Evolutionary conservation across 2,888 invertebrate genomes (phyloP).

Genomic region (Neria commutata): DNA sequence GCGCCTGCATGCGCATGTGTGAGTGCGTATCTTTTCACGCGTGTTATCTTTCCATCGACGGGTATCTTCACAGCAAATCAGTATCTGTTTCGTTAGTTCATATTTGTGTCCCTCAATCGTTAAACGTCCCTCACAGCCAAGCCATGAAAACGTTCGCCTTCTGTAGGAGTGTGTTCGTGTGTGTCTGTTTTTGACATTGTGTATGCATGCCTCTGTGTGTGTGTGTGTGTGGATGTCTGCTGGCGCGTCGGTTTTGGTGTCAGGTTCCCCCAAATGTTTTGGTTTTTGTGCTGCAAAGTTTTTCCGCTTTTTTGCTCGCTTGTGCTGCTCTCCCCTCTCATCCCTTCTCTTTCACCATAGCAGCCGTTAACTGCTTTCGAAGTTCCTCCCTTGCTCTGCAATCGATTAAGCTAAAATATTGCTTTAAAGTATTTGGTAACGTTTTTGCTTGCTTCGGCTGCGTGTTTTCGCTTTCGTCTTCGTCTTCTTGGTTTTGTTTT

Average conservation of each 20-base stretch:
- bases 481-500: not conserved
- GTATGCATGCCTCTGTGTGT: not conserved
- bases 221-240: not conserved
- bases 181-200: too few relatives aligned
- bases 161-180: too few relatives aligned
- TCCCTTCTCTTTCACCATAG: too few relatives aligned
- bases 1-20: not conserved
- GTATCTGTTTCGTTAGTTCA: not conserved
- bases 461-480: not conserved
- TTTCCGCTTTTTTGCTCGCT: not conserved
- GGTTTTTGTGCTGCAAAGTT: not conserved
- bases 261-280: not conserved
- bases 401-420: slow-evolving; percentile 1
- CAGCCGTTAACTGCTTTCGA: too few relatives aligned
- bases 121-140: too few relatives aligned
- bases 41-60: not conserved
- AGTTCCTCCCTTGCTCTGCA: too few relatives aligned
- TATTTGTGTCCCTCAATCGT: too few relatives aligned
- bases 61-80: too few relatives aligned
- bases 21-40: not conserved
- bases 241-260: not conserved
- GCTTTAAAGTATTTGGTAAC: not conserved
- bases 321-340: too few relatives aligned
- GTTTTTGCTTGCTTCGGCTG: not conserved
- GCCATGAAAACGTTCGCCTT: too few relatives aligned